phyloP scores from a whole-genome alignment of 2,888 invertebrate genomes.

The Octodonta nipae region DNA sequence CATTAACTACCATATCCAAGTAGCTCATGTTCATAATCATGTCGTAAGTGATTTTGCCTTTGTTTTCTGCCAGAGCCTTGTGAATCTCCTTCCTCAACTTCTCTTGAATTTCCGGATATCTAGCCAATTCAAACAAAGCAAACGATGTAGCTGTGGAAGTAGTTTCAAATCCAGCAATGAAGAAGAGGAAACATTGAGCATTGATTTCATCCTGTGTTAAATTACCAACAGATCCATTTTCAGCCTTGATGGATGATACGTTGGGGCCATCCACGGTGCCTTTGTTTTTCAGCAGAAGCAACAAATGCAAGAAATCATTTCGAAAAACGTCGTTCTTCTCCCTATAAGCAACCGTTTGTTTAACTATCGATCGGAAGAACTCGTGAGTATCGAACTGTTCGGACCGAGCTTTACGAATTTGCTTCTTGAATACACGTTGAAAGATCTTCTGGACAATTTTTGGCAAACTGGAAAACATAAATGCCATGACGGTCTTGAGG shows the following conservation, averaged over 20 bases:
- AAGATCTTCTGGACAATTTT: too few relatives aligned
- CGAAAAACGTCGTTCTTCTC: slow-evolving; percentile 27
- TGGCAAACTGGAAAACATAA: too few relatives aligned
- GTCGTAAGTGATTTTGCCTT: slow-evolving; percentile 37
- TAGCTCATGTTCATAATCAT: slow-evolving; percentile 25
- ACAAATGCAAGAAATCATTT: slow-evolving; percentile 34
- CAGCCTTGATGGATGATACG: too few relatives aligned
- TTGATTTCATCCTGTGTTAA: too few relatives aligned
- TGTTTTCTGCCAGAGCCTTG: slow-evolving; percentile 23
- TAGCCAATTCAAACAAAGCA: slow-evolving; percentile 31
- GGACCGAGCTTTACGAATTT: too few relatives aligned
- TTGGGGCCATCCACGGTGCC: neutral
- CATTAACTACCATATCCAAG: slow-evolving; percentile 9
- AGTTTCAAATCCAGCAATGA: slow-evolving; percentile 40
- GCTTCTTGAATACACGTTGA: too few relatives aligned
- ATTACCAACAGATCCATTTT: too few relatives aligned
- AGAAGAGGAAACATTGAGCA: slow-evolving; percentile 42
- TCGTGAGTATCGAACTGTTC: slow-evolving; percentile 29
- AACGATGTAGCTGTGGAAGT: slow-evolving; percentile 14
- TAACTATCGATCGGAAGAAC: slow-evolving; percentile 26
- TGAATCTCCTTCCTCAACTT: slow-evolving; percentile 34
- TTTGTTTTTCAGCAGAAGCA: slow-evolving; percentile 25
- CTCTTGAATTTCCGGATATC: slow-evolving; percentile 30
- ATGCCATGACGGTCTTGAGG: too few relatives aligned
- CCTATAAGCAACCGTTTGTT: slow-evolving; percentile 28